Evolutionary conservation across 2,113 vertebrate genomes (phyloP).

Genomic region (Sebastes schlegelii): DNA sequence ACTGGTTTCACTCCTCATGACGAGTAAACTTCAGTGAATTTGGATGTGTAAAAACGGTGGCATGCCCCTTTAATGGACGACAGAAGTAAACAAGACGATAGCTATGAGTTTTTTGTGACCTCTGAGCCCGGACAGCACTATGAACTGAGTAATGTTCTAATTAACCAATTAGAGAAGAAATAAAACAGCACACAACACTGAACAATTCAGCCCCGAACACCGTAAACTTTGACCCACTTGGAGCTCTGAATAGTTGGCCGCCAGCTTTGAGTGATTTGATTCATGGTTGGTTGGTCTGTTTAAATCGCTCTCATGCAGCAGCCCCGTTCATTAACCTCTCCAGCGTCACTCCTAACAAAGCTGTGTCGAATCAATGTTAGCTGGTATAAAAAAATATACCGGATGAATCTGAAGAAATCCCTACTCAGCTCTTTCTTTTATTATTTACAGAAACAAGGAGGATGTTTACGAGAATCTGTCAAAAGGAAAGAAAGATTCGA

Average conservation of each 20-base stretch:
- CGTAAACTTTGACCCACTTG: slow-evolving; percentile 52
- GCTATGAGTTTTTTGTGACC: slow-evolving; percentile 28
- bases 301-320: slow-evolving; percentile 9
- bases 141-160: slow-evolving; percentile 21
- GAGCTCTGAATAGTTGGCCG: slow-evolving; percentile 7
- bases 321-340: slow-evolving; percentile 16
- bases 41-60: not conserved
- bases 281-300: slow-evolving; percentile 19
- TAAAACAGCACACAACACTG: slow-evolving; percentile 4
- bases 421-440: slow-evolving; percentile 8
- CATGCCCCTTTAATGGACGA: not conserved
- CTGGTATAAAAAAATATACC: not conserved
- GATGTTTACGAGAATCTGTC: slow-evolving; percentile 92
- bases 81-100: not conserved
- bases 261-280: slow-evolving; percentile 47
- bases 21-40: not conserved
- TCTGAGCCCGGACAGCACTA: not conserved
- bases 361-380: slow-evolving; percentile 5
- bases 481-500: slow-evolving; percentile 88
- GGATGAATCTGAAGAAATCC: not conserved
- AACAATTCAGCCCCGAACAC: slow-evolving; percentile 7
- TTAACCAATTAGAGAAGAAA: slow-evolving; percentile 33
- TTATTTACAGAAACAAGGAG: slow-evolving; percentile 86
- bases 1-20: not conserved
- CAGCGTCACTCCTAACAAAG: not conserved